Percentiles rank a stretch among this genome's conserved stretches.
Evolutionary conservation across 1,140 invertebrate genomes (phyloP).

Genomic region (Drosophila nasuta): DNA sequence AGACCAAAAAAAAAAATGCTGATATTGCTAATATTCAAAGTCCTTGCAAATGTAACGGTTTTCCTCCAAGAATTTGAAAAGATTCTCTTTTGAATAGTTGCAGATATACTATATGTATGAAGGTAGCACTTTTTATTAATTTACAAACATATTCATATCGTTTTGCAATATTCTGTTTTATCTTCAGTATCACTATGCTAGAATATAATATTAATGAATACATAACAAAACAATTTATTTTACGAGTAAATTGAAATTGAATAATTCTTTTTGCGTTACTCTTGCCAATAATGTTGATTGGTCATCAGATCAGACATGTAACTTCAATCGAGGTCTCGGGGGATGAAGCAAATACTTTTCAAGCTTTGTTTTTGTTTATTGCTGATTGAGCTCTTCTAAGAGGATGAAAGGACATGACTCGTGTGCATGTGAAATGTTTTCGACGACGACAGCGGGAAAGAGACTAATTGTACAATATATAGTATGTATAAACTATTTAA

Average conservation of each 20-base stretch:
- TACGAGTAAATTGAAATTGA: constrained; percentile 61
- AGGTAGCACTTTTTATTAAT: constrained; percentile 56
- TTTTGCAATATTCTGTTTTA: constrained; percentile 39
- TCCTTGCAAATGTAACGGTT: not conserved
- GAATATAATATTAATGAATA: constrained; percentile 72
- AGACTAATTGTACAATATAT: constrained; percentile 51
- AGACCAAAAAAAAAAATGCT: too few species aligned
- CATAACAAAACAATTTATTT: constrained; percentile 77
- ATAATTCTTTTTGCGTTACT: constrained; percentile 39
- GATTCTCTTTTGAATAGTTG: not conserved
- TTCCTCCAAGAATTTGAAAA: not conserved
- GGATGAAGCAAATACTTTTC: constrained; percentile 60
- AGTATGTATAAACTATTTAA: constrained; percentile 63
- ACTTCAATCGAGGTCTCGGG: constrained; percentile 32
- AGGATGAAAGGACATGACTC: constrained; percentile 1
- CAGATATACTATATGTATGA: not conserved
- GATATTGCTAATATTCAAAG: too few species aligned
- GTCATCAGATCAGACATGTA: constrained; percentile 37
- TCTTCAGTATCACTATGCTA: constrained; percentile 53
- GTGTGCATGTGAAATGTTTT: constrained; percentile 1
- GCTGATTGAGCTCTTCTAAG: constrained; percentile 17
- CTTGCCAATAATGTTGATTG: constrained; percentile 52
- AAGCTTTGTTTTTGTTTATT: constrained; percentile 46
- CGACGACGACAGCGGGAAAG: constrained; percentile 16
- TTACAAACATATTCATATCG: constrained; percentile 67